Percentiles rank a stretch among this genome's conserved stretches.
Conservation (phyloP, 2,888 invertebrate species). For the Tinea trinotella region DNA sequence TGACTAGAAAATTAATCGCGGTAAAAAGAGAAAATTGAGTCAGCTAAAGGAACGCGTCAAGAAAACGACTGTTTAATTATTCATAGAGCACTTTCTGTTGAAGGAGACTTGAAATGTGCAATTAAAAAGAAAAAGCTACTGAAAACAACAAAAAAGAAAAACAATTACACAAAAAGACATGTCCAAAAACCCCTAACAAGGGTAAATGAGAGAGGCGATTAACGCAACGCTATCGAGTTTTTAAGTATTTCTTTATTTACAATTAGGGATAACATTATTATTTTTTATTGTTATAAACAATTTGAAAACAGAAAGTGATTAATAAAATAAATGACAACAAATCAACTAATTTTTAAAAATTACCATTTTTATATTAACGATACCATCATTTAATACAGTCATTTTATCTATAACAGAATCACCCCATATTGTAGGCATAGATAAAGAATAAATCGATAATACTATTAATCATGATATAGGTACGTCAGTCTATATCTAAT, state of each 20-base stretch:
- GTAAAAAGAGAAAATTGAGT: constrained; percentile 22
- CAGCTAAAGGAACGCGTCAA: constrained; percentile 25
- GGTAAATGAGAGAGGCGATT: constrained; percentile 10
- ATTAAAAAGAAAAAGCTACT: constrained; percentile 35
- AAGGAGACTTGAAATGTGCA: constrained; percentile 34
- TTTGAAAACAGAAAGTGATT: too few relatives aligned
- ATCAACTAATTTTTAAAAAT: neutral
- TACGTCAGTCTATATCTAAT: neutral
- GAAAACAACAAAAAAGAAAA: constrained; percentile 12
- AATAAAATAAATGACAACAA: neutral
- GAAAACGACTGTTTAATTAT: constrained; percentile 37
- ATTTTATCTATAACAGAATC: constrained; percentile 3
- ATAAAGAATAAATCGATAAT: neutral
- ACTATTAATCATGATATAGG: neutral
- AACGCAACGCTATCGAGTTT: neutral
- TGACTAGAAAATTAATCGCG: constrained; percentile 17
- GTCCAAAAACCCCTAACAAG: constrained; percentile 9
- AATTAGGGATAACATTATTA: constrained; percentile 1
- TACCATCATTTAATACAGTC: neutral
- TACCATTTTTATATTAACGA: neutral
- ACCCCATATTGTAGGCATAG: neutral
- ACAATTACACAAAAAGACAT: constrained; percentile 16
- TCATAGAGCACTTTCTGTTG: constrained; percentile 33
- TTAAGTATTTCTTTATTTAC: constrained; percentile 11
- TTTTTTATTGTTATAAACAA: too few relatives aligned